phyloP scores from a whole-genome alignment of 2,797 vertebrate species.

The Monodelphis domestica region DNA sequence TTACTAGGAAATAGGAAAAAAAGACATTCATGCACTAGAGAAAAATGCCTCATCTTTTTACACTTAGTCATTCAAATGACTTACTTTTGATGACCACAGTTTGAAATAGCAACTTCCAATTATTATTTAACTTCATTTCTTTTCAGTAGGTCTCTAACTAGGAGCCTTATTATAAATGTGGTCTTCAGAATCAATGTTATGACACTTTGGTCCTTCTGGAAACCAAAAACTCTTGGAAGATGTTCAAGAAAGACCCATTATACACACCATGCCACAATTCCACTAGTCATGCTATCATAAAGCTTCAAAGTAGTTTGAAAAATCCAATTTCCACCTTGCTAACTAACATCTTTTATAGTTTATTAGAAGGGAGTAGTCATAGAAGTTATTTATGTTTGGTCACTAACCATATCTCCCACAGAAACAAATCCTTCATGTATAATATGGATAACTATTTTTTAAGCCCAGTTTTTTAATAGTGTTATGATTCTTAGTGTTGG shows the following conservation, averaged over 20 bases:
- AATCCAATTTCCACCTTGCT: constrained; percentile 37
- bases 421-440: constrained; percentile 40
- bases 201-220: constrained; percentile 47
- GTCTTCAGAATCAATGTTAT: constrained; percentile 51
- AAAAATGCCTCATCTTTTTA: constrained; percentile 40
- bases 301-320: constrained; percentile 49
- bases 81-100: constrained; percentile 34
- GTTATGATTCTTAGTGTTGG: constrained; percentile 57
- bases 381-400: constrained; percentile 49
- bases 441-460: constrained; percentile 56
- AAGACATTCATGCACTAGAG: constrained; percentile 34
- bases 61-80: not conserved
- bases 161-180: not conserved
- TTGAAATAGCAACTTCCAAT: constrained; percentile 24
- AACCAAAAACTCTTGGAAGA: constrained; percentile 33
- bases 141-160: constrained; percentile 3
- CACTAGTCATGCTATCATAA: constrained; percentile 54
- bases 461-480: constrained; percentile 15
- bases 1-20: constrained; percentile 40
- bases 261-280: constrained; percentile 54
- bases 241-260: constrained; percentile 51
- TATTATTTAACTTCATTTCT: constrained; percentile 43
- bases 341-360: constrained; percentile 48
- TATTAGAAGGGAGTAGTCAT: constrained; percentile 33
- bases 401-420: constrained; percentile 33